Evolutionary conservation across 1,140 invertebrate genomes (phyloP).

Genomic region (Spodoptera litura): DNA sequence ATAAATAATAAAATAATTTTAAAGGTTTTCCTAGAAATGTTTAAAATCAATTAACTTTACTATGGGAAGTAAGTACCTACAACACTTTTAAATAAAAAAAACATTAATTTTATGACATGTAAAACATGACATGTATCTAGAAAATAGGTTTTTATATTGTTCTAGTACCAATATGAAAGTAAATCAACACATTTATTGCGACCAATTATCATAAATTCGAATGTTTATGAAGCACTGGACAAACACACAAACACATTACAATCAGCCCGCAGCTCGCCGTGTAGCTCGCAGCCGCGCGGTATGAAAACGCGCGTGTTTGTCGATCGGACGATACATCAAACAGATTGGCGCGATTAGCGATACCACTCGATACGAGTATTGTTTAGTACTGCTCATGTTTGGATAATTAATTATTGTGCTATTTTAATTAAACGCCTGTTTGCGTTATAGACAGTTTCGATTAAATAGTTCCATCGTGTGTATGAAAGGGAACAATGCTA

Average conservation of each 20-base stretch:
- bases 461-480: too few relatives aligned
- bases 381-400: slow-evolving; percentile 17
- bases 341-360: slow-evolving; percentile 21
- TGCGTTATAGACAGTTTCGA: neutral
- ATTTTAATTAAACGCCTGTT: slow-evolving; percentile 14
- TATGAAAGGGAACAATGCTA: neutral
- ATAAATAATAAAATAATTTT: neutral
- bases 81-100: too few relatives aligned
- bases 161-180: neutral
- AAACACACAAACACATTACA: slow-evolving; percentile 23
- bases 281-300: neutral
- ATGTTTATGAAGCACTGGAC: slow-evolving; percentile 6
- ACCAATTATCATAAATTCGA: slow-evolving; percentile 33
- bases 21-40: too few relatives aligned
- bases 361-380: slow-evolving; percentile 1
- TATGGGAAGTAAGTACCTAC: too few relatives aligned
- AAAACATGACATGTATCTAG: too few relatives aligned
- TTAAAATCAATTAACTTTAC: too few relatives aligned
- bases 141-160: too few relatives aligned
- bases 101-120: too few relatives aligned
- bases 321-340: slow-evolving; percentile 24
- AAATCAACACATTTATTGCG: slow-evolving; percentile 10
- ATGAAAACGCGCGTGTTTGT: slow-evolving; percentile 14
- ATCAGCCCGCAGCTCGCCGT: neutral
- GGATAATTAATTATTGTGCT: slow-evolving; percentile 12